Evolutionary conservation across 2,113 vertebrate species (phyloP), one percentile per base, ranked within the genome.

Genomic region (Mola mola): DNA sequence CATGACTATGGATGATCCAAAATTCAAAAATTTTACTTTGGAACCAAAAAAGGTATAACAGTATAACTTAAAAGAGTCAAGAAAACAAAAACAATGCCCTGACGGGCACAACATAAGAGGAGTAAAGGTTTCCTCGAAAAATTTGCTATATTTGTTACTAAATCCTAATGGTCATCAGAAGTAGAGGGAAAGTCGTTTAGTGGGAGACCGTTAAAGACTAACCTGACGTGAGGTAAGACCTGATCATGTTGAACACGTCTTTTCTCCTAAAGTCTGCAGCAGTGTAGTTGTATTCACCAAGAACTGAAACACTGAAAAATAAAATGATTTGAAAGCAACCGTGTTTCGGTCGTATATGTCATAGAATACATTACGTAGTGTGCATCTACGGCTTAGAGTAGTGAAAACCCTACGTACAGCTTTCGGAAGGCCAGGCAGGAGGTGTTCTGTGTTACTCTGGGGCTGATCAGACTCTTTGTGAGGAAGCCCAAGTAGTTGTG

Each of bases 381-480:
- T 19, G 16, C 1, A 10, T 12, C 4, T 7, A 15, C 1, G 8
- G 12, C 1, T 21, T 3, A 44, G 3, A 15, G 2, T 24, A 15
- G 15, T 22, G 0, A 13, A 15, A 29, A 60, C 25, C 8, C 33
- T 3, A 51, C 84, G 15, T 90, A 93, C 92, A 92, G 44, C 12
- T 86, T 88, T 22, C 76, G 76, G 83, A 92, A 93, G 46, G 86
- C 77, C 11, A 83, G 8, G 33, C 92, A 93, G 58, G 84, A 81
- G 34, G 88, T 42, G 36, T 57, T 78, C 22, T 49, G 8, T 12
- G 85, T 84, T 40, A n/a, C n/a, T 0, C 5, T 15, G 28, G 86
- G 70, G 60, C 43, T 67, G 71, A 93, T 78, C 52, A 91, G 66
- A 26, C 37, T 67, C 72, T 72, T 86, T n/a, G 60, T 87, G 75